Base-by-base conservation (phyloP, 2,888 invertebrate genomes). In the Yponomeuta cagnagella region DNA sequence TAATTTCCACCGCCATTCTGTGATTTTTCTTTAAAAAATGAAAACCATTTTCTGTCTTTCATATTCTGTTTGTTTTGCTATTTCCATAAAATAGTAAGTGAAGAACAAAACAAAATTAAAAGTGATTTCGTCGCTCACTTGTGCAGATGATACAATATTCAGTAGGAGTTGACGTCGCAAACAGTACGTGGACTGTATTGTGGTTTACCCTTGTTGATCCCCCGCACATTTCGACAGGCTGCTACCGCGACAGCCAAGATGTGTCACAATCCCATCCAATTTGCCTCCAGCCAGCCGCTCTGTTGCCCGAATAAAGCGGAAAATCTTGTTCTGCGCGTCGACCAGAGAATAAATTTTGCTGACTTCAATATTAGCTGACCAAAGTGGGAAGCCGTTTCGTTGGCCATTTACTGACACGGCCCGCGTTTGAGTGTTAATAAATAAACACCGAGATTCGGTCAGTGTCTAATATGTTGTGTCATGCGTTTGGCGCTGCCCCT, bases 211-310 rank as follows among this genome's bases (percentile, higher is more conserved):
- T 80, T 78, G 79, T 76, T 80, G 81, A 79, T 84, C 83, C 82
- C 84, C 77, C 81, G 86, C 84, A 85, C 85, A 85, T 86, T 88
- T 88, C 85, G 84, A 82, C 86, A 87, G 84, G 84, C 65, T 64
- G 68, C 52, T 83, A 81, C 48, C 52, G 43, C 70, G 33, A 63
- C 69, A 66, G 67, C 52, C 71, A 65, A 89, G 87, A 88, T 90
- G 88, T 88, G 88, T 89, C 88, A 86, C 89, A 89, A 88, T 90
- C 86, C 85, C 80, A 86, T 89, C 89, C 89, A 90, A 90, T 90
- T 90, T 89, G 85, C 87, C 85, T 88, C 81, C 84, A 84, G 84
- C 84, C 83, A 84, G 80, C 83, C 84, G 81, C 82, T 81, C 85
- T 84, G 83, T 84, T 84, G 83, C 85, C 86, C 80, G 86, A 85